Base-by-base conservation (phyloP, 2,888 invertebrate genomes). In the Calameuta idolon region DNA sequence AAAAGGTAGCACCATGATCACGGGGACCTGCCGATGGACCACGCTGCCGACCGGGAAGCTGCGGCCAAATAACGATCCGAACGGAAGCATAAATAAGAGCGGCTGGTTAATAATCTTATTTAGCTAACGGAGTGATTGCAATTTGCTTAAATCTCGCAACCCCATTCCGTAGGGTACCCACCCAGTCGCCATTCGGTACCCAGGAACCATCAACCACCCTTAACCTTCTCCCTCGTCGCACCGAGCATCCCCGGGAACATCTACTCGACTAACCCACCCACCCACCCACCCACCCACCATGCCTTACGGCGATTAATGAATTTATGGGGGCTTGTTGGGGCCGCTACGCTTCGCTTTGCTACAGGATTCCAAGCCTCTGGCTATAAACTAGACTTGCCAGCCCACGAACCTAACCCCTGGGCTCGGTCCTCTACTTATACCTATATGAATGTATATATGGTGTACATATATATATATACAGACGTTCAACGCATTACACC, bases 71-170 rank as follows among this genome's bases (percentile, higher is more conserved):
- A 86, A 85, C 85, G 83, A 81, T 82, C 82, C 80, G 81, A 76
- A 82, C 84, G 76, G 79, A 85, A 84, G 85, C 86, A 87, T 85
- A 89, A 89, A 88, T 87, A 87, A 87, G 86, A 87, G 86, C 84
- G 86, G 84, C 85, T 86, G 87, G 85, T 87, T 88, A 89, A 88
- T 88, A 89, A 88, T 87, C 87, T 88, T 88, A 88, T 87, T 88
- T 87, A 85, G 85, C 86, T 87, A 87, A 87, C 87, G 84, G 87
- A 86, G 86, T 88, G 88, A 88, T 89, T 86, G 87, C 88, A 87
- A 87, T 87, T 89, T 86, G 87, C 88, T 88, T 88, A 88, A 89
- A 88, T 88, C 86, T 88, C 85, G 81, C 85, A 85, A 82, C 84
- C 84, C 85, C 71, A 77, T 75, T 78, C 76, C 82, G 79, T 82